A percentile compares a stretch with the other conserved stretches of the same genome.
These are phyloP conservation scores for Chymomyza procnemis DNA, from an alignment of 2,888 invertebrate genomes.

Conservation along the genomic window DNA sequence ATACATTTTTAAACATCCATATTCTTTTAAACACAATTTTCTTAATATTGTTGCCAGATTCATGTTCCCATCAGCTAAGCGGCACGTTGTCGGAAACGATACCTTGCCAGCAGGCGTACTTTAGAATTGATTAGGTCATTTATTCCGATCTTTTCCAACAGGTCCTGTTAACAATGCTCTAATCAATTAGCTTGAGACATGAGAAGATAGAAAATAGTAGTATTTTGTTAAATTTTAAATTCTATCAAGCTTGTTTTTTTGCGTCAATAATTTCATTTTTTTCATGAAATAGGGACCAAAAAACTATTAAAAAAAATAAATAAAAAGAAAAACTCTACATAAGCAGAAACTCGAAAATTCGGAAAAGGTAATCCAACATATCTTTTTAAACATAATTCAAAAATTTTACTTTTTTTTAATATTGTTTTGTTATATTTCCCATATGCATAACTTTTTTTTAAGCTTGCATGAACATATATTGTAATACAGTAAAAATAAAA, in stretches of 20 bases:
- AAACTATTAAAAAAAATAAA: no score
- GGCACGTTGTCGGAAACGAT: no score
- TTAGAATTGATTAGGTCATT: not conserved
- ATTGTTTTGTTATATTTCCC: no score
- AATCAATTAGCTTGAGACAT: constrained; percentile 59
- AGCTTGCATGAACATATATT: constrained; percentile 10
- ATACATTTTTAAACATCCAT: no score
- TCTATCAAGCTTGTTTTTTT: no score
- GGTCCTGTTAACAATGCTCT: constrained; percentile 1
- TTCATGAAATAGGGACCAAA: no score
- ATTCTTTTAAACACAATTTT: not conserved
- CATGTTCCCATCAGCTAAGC: not conserved
- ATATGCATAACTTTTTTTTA: no score
- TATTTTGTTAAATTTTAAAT: constrained; percentile 53
- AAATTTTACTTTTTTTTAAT: not conserved
- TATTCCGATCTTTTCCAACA: not conserved
- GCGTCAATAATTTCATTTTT: no score
- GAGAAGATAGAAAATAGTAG: constrained; percentile 51
- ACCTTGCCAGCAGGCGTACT: constrained; percentile 18
- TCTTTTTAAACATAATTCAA: no score
- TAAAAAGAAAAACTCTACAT: no score
- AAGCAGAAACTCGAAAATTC: no score
- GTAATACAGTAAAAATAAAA: constrained; percentile 30
- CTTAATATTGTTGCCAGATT: not conserved
- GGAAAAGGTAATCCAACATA: no score